Evolutionary conservation across 2,113 vertebrate genomes (phyloP).

Genomic region (Ophthalmolycus amberensis): DNA sequence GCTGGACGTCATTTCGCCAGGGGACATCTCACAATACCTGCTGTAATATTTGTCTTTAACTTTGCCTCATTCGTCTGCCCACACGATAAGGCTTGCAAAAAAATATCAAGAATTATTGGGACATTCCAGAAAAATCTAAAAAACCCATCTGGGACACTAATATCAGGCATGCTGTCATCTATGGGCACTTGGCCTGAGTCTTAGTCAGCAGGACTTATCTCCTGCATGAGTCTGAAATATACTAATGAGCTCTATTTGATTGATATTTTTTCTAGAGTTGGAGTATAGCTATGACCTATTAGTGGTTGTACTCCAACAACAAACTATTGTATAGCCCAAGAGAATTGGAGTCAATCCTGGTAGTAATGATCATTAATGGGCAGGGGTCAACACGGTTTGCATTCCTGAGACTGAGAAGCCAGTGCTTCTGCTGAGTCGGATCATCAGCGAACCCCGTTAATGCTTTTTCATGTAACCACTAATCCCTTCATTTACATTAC

Average conservation of each 20-base stretch:
- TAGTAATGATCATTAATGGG: slow-evolving; percentile 71
- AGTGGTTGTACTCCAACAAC: slow-evolving; percentile 34
- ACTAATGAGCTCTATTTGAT: slow-evolving; percentile 56
- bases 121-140: background rate
- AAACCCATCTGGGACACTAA: background rate
- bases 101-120: background rate
- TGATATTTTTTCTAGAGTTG: slow-evolving; percentile 44
- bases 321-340: slow-evolving; percentile 38
- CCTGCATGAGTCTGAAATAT: slow-evolving; percentile 50
- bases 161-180: background rate
- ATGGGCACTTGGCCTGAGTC: slow-evolving; percentile 1
- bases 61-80: background rate
- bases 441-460: slow-evolving; percentile 75
- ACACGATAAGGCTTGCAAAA: background rate
- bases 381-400: slow-evolving; percentile 55
- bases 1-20: slow-evolving; percentile 22
- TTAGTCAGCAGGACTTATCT: slow-evolving; percentile 25
- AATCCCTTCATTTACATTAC: slow-evolving; percentile 76
- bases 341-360: slow-evolving; percentile 59
- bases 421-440: slow-evolving; percentile 62
- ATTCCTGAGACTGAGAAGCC: slow-evolving; percentile 61
- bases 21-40: slow-evolving; percentile 55
- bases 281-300: slow-evolving; percentile 54
- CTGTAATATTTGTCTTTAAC: slow-evolving; percentile 24
- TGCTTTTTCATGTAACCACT: slow-evolving; percentile 72